These are phyloP conservation scores for Neodon shergylaensis DNA, from an alignment of 2,113 vertebrate genomes.

Conservation along the genomic window DNA sequence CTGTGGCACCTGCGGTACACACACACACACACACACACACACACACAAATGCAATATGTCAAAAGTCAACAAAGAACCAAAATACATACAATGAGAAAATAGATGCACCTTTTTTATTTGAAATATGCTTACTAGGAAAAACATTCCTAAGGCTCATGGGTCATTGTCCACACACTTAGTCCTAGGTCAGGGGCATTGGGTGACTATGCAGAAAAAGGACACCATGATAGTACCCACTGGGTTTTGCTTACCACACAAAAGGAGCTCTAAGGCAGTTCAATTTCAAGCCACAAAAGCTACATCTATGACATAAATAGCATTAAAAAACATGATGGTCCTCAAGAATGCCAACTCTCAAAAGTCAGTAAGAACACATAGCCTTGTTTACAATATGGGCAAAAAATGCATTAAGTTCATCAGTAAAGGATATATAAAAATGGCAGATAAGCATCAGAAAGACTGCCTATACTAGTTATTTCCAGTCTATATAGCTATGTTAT, in stretches of 20 bases:
- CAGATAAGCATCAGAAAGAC: background rate
- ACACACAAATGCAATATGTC: background rate
- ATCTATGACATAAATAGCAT: background rate
- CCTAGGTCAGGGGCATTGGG: background rate
- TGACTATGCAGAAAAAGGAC: background rate
- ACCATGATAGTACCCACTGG: background rate
- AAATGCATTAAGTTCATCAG: background rate
- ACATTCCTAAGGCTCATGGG: background rate
- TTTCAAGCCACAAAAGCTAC: background rate
- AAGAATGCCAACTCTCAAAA: slow-evolving; percentile 28
- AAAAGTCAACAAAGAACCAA: background rate
- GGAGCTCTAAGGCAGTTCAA: slow-evolving; percentile 65
- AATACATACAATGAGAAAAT: background rate
- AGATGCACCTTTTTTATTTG: background rate
- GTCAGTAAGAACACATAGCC: background rate
- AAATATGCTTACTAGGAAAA: slow-evolving; percentile 43
- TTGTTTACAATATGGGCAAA: background rate
- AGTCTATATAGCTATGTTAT: background rate
- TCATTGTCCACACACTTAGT: background rate
- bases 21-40: background rate
- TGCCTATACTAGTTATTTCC: background rate
- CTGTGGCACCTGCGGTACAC: background rate
- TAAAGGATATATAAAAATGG: background rate
- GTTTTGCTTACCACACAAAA: background rate
- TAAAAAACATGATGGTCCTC: background rate